phyloP scores from a whole-genome alignment of 2,113 vertebrate species.

The Nesospiza acunhae region DNA sequence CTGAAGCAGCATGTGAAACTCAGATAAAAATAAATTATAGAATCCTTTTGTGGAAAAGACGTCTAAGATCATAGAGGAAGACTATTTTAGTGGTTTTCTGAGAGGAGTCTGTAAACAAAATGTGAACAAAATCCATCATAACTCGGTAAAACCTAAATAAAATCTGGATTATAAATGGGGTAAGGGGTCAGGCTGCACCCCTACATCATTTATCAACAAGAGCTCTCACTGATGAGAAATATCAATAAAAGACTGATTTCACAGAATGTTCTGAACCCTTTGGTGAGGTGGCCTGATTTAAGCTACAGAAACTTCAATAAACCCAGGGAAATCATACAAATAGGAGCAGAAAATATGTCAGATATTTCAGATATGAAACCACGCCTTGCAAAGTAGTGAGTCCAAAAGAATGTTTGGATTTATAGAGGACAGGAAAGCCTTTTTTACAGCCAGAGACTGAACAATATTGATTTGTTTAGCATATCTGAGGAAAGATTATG shows the following conservation, averaged over 20 bases:
- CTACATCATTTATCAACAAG: neutral
- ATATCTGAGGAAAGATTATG: slow-evolving; percentile 1
- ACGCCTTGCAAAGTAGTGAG: neutral
- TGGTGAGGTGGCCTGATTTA: neutral
- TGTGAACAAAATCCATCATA: neutral
- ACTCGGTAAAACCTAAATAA: neutral
- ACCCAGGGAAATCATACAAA: neutral
- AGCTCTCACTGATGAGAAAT: neutral
- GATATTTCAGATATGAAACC: neutral
- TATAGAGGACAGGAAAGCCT: neutral
- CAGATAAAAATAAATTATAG: neutral
- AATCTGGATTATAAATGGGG: neutral
- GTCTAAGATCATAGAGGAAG: neutral
- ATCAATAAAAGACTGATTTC: neutral
- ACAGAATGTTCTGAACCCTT: neutral
- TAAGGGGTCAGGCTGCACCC: neutral
- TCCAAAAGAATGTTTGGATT: neutral
- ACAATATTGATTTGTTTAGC: neutral
- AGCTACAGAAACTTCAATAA: neutral
- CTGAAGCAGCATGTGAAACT: neutral
- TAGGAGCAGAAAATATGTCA: neutral
- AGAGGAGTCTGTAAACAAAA: neutral
- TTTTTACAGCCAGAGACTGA: neutral
- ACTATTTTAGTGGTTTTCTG: neutral
- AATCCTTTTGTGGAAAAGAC: neutral